Conservation (phyloP, 2,888 invertebrate genomes). For the Coremacera marginata region DNA sequence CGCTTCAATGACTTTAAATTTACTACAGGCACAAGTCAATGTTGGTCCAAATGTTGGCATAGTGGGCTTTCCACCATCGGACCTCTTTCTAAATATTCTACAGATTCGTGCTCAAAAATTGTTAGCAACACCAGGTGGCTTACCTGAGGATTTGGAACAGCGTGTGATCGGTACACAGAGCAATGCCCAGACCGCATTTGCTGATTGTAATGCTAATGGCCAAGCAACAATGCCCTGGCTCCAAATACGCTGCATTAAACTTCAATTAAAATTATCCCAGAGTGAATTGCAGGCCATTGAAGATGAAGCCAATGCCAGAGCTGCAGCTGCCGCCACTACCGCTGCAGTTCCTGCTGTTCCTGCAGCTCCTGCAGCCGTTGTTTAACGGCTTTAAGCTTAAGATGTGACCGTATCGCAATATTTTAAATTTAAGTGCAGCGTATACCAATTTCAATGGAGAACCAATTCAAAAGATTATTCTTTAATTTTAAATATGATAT, state of each 20-base stretch:
- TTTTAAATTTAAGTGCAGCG: too few relatives aligned
- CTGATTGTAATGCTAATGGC: constrained; percentile 46
- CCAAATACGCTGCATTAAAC: constrained; percentile 59
- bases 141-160: constrained; percentile 56
- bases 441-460: too few relatives aligned
- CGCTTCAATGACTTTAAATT: neutral
- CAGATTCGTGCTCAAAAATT: constrained; percentile 57
- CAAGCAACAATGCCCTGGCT: constrained; percentile 56
- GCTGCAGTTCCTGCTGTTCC: too few relatives aligned
- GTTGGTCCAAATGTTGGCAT: constrained; percentile 39
- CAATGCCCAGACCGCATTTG: constrained; percentile 52
- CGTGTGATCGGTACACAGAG: constrained; percentile 52
- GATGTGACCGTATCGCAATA: too few relatives aligned
- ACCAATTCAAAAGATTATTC: too few relatives aligned
- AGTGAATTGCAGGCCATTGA: constrained; percentile 58
- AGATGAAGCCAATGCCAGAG: constrained; percentile 54
- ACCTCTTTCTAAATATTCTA: constrained; percentile 57
- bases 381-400: too few relatives aligned
- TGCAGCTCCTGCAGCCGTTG: too few relatives aligned
- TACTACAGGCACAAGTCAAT: constrained; percentile 42
- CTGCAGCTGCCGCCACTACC: neutral
- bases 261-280: constrained; percentile 55
- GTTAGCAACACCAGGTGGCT: constrained; percentile 49
- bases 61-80: constrained; percentile 51
- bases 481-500: too few relatives aligned